Evolutionary conservation across 2,888 invertebrate species (phyloP), one percentile per base, ranked within the genome.

Genomic region (Pelosia muscerda): DNA sequence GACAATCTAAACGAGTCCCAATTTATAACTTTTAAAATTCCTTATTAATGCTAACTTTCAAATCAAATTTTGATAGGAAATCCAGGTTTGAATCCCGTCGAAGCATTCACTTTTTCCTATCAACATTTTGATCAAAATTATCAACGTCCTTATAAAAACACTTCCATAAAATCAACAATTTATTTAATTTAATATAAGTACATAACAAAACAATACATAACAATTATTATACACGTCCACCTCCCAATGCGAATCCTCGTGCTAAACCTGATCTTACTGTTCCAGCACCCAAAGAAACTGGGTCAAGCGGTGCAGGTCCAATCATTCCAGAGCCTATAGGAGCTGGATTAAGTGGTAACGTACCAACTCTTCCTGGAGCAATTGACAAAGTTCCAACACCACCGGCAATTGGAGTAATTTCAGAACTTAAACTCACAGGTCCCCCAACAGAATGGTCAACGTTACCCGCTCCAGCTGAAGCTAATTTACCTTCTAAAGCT

Each of bases 401-500:
- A 0, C 64, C 58, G 10, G 67, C 19, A 38, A 62, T n/a, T 15
- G 71, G 57, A n/a, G 53, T 8, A 6, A 38, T 28, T 54, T 74
- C 74, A 56, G 60, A 58, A 2, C 54, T 56, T 0, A 66, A 66
- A 2, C 28, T 53, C 15, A 70, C 54, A 42, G 68, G 71, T 31
- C 74, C 81, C 2, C 86, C 86, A 67, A 85, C 81, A 42, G 81
- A 79, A 67, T 84, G 76, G 5, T 78, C 68, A 13, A 85, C 84
- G 9, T 75, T 72, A 19, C 86, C 87, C 49, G 81, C 78, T 13
- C 88, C 88, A 34, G 75, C 74, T 11, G 86, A 80, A 2, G 84
- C 81, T 23, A 88, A 62, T 8, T 68, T 66, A 0, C 87, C 86
- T 61, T 85, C 86, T 5, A 86, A 69, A 54, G 82, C 83, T 0